These are phyloP conservation scores for Ametastegia equiseti DNA, from an alignment of 2,888 invertebrate species.

Conservation along the genomic window DNA sequence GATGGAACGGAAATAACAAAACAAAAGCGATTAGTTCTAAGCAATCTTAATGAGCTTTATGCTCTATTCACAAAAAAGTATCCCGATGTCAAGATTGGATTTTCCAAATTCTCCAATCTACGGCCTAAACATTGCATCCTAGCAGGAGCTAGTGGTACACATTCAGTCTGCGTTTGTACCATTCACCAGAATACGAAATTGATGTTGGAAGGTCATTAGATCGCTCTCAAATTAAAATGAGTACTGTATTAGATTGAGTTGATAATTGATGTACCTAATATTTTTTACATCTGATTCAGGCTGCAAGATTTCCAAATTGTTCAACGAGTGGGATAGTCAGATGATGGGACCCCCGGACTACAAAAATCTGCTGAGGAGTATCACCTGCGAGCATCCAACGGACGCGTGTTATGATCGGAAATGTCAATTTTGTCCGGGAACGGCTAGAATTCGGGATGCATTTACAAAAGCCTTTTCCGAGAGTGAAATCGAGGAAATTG, in stretches of 20 bases:
- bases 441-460: too few relatives aligned
- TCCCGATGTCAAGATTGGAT: neutral
- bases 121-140: neutral
- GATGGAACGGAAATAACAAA: neutral
- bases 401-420: too few relatives aligned
- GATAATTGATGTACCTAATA: neutral
- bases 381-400: too few relatives aligned
- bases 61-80: neutral
- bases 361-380: too few relatives aligned
- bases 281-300: neutral
- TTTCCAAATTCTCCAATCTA: neutral
- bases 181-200: neutral
- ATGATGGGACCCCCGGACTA: too few relatives aligned
- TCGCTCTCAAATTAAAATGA: neutral
- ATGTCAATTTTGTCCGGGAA: too few relatives aligned
- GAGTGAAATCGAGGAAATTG: too few relatives aligned
- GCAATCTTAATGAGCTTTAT: neutral
- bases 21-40: neutral
- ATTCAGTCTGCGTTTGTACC: neutral
- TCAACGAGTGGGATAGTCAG: too few relatives aligned
- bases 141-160: neutral
- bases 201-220: conserved; percentile 41
- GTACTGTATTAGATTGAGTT: too few relatives aligned
- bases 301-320: too few relatives aligned
- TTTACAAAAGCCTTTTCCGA: too few relatives aligned